A percentile compares a stretch with the other conserved stretches of the same genome.
Conservation (phyloP, 2,888 invertebrate species). For the Gerosis bhagava region DNA sequence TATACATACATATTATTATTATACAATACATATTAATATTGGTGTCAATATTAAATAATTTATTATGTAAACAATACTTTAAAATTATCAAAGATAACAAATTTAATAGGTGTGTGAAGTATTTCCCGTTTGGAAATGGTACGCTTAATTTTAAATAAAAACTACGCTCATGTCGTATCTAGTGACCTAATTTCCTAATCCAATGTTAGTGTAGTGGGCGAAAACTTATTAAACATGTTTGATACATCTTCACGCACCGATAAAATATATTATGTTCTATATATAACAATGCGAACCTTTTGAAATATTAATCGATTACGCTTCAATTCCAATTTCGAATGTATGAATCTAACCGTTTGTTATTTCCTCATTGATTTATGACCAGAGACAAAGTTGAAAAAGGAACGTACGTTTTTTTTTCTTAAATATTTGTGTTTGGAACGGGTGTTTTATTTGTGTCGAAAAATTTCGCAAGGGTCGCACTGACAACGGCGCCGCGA, state of each 20-base stretch:
- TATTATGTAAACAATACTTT: too few relatives aligned
- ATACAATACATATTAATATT: too few relatives aligned
- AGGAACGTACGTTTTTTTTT: slow-evolving; percentile 58
- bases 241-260: slow-evolving; percentile 10
- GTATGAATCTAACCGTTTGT: slow-evolving; percentile 62
- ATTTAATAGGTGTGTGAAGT: too few relatives aligned
- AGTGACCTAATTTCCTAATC: not conserved
- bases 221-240: slow-evolving; percentile 19
- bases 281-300: slow-evolving; percentile 28
- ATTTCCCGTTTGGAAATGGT: too few relatives aligned
- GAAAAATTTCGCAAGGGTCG: slow-evolving; percentile 75
- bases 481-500: slow-evolving; percentile 59
- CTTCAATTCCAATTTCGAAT: slow-evolving; percentile 68
- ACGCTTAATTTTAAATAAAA: too few relatives aligned
- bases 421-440: slow-evolving; percentile 75
- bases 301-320: slow-evolving; percentile 55
- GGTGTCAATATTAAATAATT: too few relatives aligned
- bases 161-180: slow-evolving; percentile 5
- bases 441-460: slow-evolving; percentile 81
- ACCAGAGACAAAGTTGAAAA: slow-evolving; percentile 70
- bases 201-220: slow-evolving; percentile 16
- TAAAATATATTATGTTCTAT: slow-evolving; percentile 18
- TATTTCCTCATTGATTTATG: slow-evolving; percentile 76
- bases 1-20: too few relatives aligned
- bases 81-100: too few relatives aligned